phyloP scores from a whole-genome alignment of 1,140 invertebrate species.

The Rhynchophorus ferrugineus region DNA sequence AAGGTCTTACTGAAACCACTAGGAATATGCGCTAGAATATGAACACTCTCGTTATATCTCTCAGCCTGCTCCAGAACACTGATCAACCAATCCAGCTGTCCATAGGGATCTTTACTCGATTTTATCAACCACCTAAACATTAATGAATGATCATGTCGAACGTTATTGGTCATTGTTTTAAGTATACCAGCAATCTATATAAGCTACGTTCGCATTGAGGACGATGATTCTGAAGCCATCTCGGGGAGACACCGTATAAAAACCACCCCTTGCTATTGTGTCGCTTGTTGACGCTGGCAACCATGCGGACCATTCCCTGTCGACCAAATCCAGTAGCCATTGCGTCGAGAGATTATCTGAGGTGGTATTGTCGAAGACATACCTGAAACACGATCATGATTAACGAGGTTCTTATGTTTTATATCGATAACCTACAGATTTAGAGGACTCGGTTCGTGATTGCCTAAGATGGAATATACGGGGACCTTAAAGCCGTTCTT shows the following conservation, averaged over 20 bases:
- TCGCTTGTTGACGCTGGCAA: constrained; percentile 51
- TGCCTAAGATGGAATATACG: constrained; percentile 71
- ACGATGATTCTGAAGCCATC: constrained; percentile 64
- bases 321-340: constrained; percentile 62
- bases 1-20: constrained; percentile 51
- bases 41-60: constrained; percentile 60
- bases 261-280: constrained; percentile 61
- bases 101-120: constrained; percentile 51
- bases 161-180: not conserved
- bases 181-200: constrained; percentile 58
- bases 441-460: constrained; percentile 82
- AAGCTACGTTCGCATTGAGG: constrained; percentile 68
- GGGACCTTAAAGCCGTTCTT: constrained; percentile 52
- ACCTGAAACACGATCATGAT: too few relatives aligned
- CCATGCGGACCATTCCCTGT: constrained; percentile 56
- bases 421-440: constrained; percentile 72
- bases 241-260: constrained; percentile 56
- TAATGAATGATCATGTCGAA: not conserved
- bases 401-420: too few relatives aligned
- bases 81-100: constrained; percentile 73
- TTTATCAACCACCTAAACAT: constrained; percentile 48
- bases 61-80: constrained; percentile 63
- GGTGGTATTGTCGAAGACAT: constrained; percentile 25
- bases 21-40: constrained; percentile 77
- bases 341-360: constrained; percentile 45